Evolutionary conservation across 2,888 invertebrate species (phyloP).

Genomic region (Drosophila limbata): DNA sequence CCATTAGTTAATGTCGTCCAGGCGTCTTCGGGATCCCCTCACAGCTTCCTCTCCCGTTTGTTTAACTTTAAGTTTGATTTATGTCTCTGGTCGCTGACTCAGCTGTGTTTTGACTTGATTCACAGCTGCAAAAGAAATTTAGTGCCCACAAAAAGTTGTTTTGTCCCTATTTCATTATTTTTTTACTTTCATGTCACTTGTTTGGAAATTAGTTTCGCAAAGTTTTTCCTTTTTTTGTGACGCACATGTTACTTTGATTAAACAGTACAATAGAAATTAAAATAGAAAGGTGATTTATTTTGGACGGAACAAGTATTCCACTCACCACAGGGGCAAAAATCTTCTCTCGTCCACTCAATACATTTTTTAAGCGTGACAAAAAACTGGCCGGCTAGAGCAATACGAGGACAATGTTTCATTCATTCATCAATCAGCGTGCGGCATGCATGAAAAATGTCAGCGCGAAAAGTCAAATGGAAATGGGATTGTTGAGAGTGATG

Average conservation of each 20-base stretch:
- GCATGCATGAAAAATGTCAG: slow-evolving; percentile 73
- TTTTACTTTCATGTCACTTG: slow-evolving; percentile 36
- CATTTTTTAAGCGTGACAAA: slow-evolving; percentile 61
- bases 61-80: slow-evolving; percentile 68
- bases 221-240: slow-evolving; percentile 23
- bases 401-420: slow-evolving; percentile 59
- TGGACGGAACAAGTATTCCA: slow-evolving; percentile 26
- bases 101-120: slow-evolving; percentile 37
- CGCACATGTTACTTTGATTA: slow-evolving; percentile 67
- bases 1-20: slow-evolving; percentile 69
- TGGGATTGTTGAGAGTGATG: background rate
- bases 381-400: slow-evolving; percentile 46
- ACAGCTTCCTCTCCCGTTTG: slow-evolving; percentile 24
- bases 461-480: slow-evolving; percentile 48
- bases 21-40: slow-evolving; percentile 23
- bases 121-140: slow-evolving; percentile 59
- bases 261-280: slow-evolving; percentile 57
- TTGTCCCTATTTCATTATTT: slow-evolving; percentile 3
- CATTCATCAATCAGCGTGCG: slow-evolving; percentile 75
- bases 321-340: slow-evolving; percentile 15
- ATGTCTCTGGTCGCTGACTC: slow-evolving; percentile 52
- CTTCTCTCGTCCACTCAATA: slow-evolving; percentile 57
- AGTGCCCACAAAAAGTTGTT: slow-evolving; percentile 44
- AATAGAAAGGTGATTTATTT: slow-evolving; percentile 71
- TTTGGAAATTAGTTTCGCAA: slow-evolving; percentile 61